Percentiles rank a stretch among this genome's conserved stretches.
Conservation (phyloP, 2,113 vertebrate species). For the Tautogolabrus adspersus region DNA sequence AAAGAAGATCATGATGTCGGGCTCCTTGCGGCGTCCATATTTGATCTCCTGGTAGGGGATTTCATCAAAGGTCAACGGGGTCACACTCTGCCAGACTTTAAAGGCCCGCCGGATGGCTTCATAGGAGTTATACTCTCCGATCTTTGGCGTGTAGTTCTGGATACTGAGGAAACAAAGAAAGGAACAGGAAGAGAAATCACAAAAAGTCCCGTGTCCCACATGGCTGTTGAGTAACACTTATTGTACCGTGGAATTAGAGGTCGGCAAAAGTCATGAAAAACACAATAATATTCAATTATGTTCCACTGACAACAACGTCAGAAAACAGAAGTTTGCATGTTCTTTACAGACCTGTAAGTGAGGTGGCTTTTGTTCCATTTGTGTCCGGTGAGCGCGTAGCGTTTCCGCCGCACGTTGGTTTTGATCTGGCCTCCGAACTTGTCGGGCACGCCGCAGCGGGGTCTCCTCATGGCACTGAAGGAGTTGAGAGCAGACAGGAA, state of each 20-base stretch:
- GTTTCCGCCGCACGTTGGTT: slow-evolving; percentile 93
- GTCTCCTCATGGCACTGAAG: slow-evolving; percentile 92
- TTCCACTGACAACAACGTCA: background rate
- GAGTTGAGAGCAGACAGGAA: slow-evolving; percentile 37
- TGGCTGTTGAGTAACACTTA: background rate
- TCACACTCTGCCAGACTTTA: slow-evolving; percentile 91
- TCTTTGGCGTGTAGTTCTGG: slow-evolving; percentile 97
- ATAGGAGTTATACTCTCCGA: slow-evolving; percentile 90
- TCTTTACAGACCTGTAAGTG: slow-evolving; percentile 89
- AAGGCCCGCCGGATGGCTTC: slow-evolving; percentile 92
- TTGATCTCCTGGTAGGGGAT: slow-evolving; percentile 92
- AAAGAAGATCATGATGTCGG: slow-evolving; percentile 98
- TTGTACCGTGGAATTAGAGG: background rate
- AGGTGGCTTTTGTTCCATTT: slow-evolving; percentile 93
- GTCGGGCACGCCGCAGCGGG: slow-evolving; percentile 95
- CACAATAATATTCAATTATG: background rate
- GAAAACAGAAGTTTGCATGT: background rate
- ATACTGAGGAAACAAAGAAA: slow-evolving; percentile 82
- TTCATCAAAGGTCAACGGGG: slow-evolving; percentile 92
- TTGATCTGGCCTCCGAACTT: slow-evolving; percentile 94
- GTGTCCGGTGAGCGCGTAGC: slow-evolving; percentile 93
- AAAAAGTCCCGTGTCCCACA: background rate
- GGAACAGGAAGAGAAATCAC: background rate
- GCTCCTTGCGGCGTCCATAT: slow-evolving; percentile 91
- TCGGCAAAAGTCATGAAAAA: background rate